Conservation (phyloP, 2,113 vertebrate species). For the Mugil cephalus region DNA sequence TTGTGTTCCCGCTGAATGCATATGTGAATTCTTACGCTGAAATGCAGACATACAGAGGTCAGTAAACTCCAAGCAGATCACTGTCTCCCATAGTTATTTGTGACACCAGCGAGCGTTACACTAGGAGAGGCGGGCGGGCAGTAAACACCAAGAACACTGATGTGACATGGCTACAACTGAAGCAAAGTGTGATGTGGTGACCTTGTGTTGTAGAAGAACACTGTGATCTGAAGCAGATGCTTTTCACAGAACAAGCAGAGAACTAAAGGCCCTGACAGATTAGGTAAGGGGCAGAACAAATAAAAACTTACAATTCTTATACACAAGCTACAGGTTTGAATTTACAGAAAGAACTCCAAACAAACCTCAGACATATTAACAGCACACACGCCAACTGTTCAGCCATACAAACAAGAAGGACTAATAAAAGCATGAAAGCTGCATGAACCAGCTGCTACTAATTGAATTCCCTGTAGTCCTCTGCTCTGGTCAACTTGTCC, state of each 20-base stretch:
- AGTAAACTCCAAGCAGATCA: constrained; percentile 5
- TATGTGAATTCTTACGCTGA: constrained; percentile 20
- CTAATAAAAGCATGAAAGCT: constrained; percentile 18
- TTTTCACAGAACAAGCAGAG: constrained; percentile 20
- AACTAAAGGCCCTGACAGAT: neutral
- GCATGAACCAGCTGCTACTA: neutral
- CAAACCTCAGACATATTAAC: neutral
- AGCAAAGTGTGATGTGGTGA: constrained; percentile 18
- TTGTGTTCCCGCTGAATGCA: neutral
- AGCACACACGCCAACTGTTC: neutral
- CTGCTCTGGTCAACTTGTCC: constrained; percentile 25
- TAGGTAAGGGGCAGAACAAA: neutral
- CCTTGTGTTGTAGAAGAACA: constrained; percentile 34
- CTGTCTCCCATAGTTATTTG: constrained; percentile 52
- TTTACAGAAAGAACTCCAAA: neutral
- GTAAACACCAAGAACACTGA: constrained; percentile 9
- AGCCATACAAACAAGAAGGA: neutral
- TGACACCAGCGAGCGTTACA: constrained; percentile 42
- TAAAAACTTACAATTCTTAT: neutral
- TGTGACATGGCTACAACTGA: constrained; percentile 6
- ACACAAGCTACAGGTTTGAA: neutral
- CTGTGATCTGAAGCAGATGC: neutral
- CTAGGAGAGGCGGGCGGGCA: constrained; percentile 22
- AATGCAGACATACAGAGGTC: constrained; percentile 28
- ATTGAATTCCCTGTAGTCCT: constrained; percentile 16